Evolutionary conservation across 2,113 vertebrate species (phyloP), one percentile per base, ranked within the genome.

Genomic region (Cathartes aura): DNA sequence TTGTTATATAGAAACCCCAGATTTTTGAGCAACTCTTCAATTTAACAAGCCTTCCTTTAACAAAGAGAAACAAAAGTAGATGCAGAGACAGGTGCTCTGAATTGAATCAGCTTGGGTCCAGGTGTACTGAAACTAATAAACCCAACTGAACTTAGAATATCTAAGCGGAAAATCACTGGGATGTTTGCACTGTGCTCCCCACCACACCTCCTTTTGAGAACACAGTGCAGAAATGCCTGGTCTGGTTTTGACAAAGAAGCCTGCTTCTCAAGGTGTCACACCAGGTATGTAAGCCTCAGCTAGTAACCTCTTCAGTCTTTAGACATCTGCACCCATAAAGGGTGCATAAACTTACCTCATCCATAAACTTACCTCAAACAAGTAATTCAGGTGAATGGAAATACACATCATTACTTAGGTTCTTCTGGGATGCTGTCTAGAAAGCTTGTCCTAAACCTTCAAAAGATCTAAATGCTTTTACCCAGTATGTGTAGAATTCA

Each of bases 171-270:
- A 59, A 87, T 53, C 27, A 22, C 36, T 32, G 29, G 15, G 26
- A 34, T 0, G 0, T 85, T 71, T 82, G 24, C 9, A 19, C 15
- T 3, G 0, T 74, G 42, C 29, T 93, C 20, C 8, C 21, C 22
- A 70, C 16, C 20, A 32, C 17, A 27, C 26, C 15, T 47, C 8
- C 7, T 52, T 87, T 53, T 62, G 30, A 81, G 67, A 89, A n/a
- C 0, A 8, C 11, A 42, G 5, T 24, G 66, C 22, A 62, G 70
- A 74, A 87, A 36, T 84, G 14, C 17, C 40, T 72, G 19, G 2
- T 55, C 4, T 63, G 11, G 15, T 63, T 86, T 68, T 71, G 42
- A 32, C n/a, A 17, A 12, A 85, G 42, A 66, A 20, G 4, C 11
- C 22, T 59, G 3, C 40, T 82, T 88, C 47, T 40, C 8, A 53